Conservation (phyloP, 2,888 invertebrate species). For the Taphrorychus bicolor region DNA sequence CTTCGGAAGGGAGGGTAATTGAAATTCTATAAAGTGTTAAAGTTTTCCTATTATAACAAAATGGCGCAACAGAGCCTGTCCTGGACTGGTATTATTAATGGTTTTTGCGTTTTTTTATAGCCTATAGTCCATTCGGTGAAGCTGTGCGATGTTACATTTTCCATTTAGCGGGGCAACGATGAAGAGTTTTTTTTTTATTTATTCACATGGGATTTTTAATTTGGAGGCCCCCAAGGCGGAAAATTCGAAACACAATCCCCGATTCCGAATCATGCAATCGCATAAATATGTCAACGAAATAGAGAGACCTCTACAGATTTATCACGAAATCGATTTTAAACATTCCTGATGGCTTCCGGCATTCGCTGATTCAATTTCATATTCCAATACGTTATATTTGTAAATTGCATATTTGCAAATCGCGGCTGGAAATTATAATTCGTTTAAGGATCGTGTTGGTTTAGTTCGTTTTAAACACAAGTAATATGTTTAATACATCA, state of each 20-base stretch:
- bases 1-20: constrained; percentile 14
- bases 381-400: no score
- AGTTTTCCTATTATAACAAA: constrained; percentile 30
- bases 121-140: background rate
- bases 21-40: constrained; percentile 33
- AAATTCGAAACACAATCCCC: background rate
- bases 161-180: no score
- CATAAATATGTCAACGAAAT: background rate
- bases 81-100: constrained; percentile 3
- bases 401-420: background rate
- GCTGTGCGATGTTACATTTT: no score
- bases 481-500: no score
- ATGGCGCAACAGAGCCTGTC: constrained; percentile 15
- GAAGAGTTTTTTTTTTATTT: no score
- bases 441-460: background rate
- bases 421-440: background rate
- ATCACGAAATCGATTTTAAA: background rate
- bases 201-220: background rate
- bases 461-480: background rate
- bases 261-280: background rate
- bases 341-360: background rate
- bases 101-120: background rate
- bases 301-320: background rate
- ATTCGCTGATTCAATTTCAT: background rate
- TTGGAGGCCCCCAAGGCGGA: background rate